A percentile compares a stretch with the other conserved stretches of the same genome.
These are phyloP conservation scores for Melospiza georgiana DNA, from an alignment of 2,113 vertebrate genomes.

Conservation along the genomic window DNA sequence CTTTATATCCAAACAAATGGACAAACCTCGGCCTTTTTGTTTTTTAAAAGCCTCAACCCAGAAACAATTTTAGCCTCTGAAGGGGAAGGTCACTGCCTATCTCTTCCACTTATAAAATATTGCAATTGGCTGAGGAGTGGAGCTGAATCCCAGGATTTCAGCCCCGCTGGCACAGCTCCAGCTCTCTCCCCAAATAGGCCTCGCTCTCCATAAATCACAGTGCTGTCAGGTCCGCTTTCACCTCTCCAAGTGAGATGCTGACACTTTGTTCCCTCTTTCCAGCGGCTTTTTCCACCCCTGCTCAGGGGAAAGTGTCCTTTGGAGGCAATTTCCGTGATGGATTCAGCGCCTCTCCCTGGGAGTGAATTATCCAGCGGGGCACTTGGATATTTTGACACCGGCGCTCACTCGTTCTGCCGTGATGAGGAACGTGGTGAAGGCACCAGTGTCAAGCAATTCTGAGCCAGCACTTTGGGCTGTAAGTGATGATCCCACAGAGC, in stretches of 20 bases:
- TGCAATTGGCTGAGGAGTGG: background rate
- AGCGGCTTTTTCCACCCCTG: background rate
- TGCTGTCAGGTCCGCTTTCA: background rate
- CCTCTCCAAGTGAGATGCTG: background rate
- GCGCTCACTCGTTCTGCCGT: background rate
- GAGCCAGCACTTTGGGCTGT: background rate
- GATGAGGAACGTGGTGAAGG: background rate
- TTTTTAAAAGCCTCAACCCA: conserved; percentile 10
- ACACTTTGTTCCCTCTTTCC: background rate
- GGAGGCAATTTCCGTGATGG: background rate
- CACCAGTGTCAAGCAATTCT: background rate
- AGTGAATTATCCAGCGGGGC: background rate
- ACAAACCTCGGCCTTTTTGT: conserved; percentile 37
- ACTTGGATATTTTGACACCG: background rate
- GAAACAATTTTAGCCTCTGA: conserved; percentile 35
- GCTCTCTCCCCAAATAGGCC: background rate
- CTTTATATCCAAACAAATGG: conserved; percentile 36
- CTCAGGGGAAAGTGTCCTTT: background rate
- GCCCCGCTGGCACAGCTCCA: background rate
- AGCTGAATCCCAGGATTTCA: background rate
- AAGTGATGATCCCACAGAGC: background rate
- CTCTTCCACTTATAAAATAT: conserved; percentile 54
- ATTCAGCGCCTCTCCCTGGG: background rate
- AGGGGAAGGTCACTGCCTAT: conserved; percentile 58
- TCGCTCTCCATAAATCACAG: conserved; percentile 33